phyloP scores from a whole-genome alignment of 2,113 vertebrate species.

The Pontoporia blainvillei region DNA sequence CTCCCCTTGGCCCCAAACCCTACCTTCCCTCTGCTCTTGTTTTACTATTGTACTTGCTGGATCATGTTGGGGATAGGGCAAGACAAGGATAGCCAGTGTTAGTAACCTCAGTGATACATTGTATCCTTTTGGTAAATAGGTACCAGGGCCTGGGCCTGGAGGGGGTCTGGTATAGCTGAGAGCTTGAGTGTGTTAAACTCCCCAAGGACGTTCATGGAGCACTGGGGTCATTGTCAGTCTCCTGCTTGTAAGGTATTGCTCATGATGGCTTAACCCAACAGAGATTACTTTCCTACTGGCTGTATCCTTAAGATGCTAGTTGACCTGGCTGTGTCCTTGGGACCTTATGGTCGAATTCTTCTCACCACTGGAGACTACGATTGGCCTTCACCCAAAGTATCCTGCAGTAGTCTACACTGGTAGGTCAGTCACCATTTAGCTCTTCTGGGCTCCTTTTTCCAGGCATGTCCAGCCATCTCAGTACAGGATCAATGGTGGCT shows the following conservation, averaged over 20 bases:
- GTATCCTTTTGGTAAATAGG: not conserved
- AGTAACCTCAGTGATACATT: too few relatives aligned
- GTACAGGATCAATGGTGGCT: not conserved
- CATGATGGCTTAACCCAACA: not conserved
- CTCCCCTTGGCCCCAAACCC: not conserved
- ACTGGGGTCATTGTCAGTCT: rapidly evolving
- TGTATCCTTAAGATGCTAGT: not conserved
- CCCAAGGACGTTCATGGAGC: not conserved
- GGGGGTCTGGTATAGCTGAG: not conserved
- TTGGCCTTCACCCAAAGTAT: not conserved
- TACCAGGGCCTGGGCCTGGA: not conserved
- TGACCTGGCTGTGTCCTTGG: not conserved
- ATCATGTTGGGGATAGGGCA: not conserved
- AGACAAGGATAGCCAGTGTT: not conserved
- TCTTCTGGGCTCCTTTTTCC: not conserved
- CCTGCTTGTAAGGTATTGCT: not conserved
- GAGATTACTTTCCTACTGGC: not conserved
- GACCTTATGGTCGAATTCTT: not conserved
- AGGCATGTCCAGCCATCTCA: too few relatives aligned
- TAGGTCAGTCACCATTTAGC: not conserved
- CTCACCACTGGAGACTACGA: not conserved
- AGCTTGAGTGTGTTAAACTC: not conserved
- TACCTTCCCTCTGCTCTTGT: too few relatives aligned
- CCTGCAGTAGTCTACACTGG: not conserved
- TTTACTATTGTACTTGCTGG: not conserved